Conservation (phyloP, 1,140 invertebrate species). For the Drosophila tristis region DNA sequence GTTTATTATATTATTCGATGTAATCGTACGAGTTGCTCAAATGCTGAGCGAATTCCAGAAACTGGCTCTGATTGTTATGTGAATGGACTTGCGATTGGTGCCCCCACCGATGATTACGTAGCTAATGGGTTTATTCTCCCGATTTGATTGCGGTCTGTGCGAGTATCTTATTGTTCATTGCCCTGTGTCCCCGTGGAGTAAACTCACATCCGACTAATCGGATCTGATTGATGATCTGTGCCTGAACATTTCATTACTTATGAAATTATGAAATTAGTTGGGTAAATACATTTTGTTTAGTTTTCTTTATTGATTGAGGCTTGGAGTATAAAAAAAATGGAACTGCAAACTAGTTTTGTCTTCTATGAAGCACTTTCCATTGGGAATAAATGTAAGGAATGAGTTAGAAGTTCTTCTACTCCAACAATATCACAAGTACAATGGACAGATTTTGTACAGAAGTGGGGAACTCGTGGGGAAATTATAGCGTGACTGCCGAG, state of each 20-base stretch:
- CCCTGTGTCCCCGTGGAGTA: constrained; percentile 8
- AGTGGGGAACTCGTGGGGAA: too few species aligned
- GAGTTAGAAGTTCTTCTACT: too few species aligned
- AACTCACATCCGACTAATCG: constrained; percentile 33
- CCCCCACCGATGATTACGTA: constrained; percentile 16
- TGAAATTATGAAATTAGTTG: constrained; percentile 35
- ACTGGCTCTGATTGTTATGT: constrained; percentile 57
- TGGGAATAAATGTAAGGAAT: too few species aligned
- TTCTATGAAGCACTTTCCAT: too few species aligned
- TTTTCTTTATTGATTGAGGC: not conserved
- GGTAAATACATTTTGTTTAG: not conserved
- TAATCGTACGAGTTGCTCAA: constrained; percentile 55
- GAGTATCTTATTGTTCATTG: constrained; percentile 18
- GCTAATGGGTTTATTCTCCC: constrained; percentile 44
- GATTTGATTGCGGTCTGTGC: constrained; percentile 33
- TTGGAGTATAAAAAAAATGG: too few species aligned
- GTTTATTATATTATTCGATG: constrained; percentile 76
- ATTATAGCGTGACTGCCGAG: constrained; percentile 2
- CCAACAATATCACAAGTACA: too few species aligned
- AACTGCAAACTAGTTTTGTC: too few species aligned
- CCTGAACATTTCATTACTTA: constrained; percentile 49
- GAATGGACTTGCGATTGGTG: constrained; percentile 40
- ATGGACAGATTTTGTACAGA: too few species aligned
- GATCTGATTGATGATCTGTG: constrained; percentile 40
- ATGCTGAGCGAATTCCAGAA: constrained; percentile 30